Base-by-base conservation (phyloP, 2,113 vertebrate genomes). In the Emberiza fucata region DNA sequence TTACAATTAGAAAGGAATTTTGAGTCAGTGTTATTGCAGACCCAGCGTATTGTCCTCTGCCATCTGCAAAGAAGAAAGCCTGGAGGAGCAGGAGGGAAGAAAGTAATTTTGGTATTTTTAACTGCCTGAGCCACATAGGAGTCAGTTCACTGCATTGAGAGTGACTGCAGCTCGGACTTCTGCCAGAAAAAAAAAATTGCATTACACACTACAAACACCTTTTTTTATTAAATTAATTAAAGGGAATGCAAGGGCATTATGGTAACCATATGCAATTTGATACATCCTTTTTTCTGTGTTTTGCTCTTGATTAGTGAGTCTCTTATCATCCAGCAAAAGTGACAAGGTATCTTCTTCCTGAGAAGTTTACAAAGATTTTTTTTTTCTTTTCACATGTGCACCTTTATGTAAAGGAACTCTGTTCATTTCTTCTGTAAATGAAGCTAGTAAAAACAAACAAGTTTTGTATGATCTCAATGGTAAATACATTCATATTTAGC, bases 1-100 rank as follows among this genome's bases (percentile, higher is more conserved):
- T 96, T 98, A 98, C 94, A 98, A 98, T 96, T 97, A 97, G 96
- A 75, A 81, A 96, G 94, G 94, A 96, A 96, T 96, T 97, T 91
- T 75, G 94, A 97, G 94, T 94, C 96, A 94, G 68, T 94, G 88
- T 95, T 96, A 79, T 93, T 95, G 90, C 92, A 91, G 68, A 93
- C 76, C 82, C 77, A 85, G 94, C 83, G 70, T 37, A 95, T 88
- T 95, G 92, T 97, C 79, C 64, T 72, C 90, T 89, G 51, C 85
- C 84, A 92, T 86, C 94, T 95, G 81, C 80, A 94, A 77, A 93
- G 75, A 83, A 85, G 82, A 90, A 96, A 95, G 66, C 50, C 35
- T 83, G 69, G 81, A 92, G 86, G 61, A 80, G 81, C 76, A 61
- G 80, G 60, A 91, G 54, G 69, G 33, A 94, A 94, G 59, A 94